Evolutionary conservation across 2,888 invertebrate genomes (phyloP).

Genomic region (Drosophila histrio): DNA sequence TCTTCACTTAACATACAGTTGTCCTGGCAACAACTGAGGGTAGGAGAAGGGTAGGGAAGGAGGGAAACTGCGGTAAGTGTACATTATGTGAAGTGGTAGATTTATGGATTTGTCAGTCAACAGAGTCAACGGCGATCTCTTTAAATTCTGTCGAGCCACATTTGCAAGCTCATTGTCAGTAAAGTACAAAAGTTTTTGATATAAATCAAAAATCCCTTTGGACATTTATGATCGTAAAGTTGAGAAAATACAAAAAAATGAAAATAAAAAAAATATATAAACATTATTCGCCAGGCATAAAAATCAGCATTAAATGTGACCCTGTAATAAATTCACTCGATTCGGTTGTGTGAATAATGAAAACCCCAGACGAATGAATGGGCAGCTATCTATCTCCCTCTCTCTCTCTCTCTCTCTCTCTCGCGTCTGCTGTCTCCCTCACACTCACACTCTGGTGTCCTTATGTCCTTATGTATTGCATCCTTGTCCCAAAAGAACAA

Average conservation of each 20-base stretch:
- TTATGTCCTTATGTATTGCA: slow-evolving; percentile 5
- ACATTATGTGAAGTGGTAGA: slow-evolving; percentile 4
- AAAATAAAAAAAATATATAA: slow-evolving; percentile 60
- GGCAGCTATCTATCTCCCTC: slow-evolving; percentile 4
- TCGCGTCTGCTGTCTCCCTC: neutral
- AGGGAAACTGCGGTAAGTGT: no score
- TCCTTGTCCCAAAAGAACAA: slow-evolving; percentile 18
- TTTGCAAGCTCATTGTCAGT: slow-evolving; percentile 29
- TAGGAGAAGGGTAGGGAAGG: no score
- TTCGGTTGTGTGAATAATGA: slow-evolving; percentile 53
- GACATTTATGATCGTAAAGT: slow-evolving; percentile 85
- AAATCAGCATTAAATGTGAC: slow-evolving; percentile 69
- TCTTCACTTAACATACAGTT: neutral
- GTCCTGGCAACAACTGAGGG: neutral
- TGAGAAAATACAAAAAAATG: slow-evolving; percentile 81
- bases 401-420: neutral
- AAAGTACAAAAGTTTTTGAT: slow-evolving; percentile 73
- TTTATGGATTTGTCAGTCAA: slow-evolving; percentile 22
- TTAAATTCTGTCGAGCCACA: slow-evolving; percentile 12
- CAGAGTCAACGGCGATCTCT: slow-evolving; percentile 13
- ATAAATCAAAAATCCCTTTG: slow-evolving; percentile 84
- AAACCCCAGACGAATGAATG: slow-evolving; percentile 55
- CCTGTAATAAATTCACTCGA: slow-evolving; percentile 63
- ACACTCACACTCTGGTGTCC: neutral
- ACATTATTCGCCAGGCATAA: slow-evolving; percentile 58